Evolutionary conservation across 2,888 invertebrate genomes (phyloP).

Genomic region (Argyresthia goedartella): DNA sequence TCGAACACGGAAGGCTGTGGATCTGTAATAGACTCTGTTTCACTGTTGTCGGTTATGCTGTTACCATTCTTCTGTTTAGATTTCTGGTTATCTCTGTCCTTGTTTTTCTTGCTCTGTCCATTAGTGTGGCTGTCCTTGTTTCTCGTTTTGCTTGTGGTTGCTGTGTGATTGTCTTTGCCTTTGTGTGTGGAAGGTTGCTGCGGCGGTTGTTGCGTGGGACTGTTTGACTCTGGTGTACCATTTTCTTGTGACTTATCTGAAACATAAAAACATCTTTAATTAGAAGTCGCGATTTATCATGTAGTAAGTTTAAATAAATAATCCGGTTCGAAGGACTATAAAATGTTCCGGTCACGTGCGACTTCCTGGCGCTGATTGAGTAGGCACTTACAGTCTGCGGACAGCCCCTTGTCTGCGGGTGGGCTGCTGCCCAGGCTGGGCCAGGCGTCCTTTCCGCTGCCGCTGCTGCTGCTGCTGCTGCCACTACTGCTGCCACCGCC

Average conservation of each 20-base stretch:
- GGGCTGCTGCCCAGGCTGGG: slow-evolving; percentile 76
- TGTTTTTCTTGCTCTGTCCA: slow-evolving; percentile 40
- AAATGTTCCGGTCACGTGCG: no score
- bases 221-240: slow-evolving; percentile 63
- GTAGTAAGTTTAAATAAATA: no score
- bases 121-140: slow-evolving; percentile 36
- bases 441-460: slow-evolving; percentile 79
- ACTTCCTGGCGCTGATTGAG: background rate
- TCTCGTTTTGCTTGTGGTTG: slow-evolving; percentile 30
- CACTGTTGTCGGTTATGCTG: slow-evolving; percentile 40
- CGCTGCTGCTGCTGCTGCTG: slow-evolving; percentile 31
- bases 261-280: no score
- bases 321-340: no score
- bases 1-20: slow-evolving; percentile 37
- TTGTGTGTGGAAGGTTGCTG: slow-evolving; percentile 19
- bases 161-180: slow-evolving; percentile 57
- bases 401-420: slow-evolving; percentile 19
- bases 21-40: slow-evolving; percentile 15
- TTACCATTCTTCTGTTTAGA: slow-evolving; percentile 13
- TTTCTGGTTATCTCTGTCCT: slow-evolving; percentile 62
- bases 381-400: background rate
- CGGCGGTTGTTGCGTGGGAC: slow-evolving; percentile 44
- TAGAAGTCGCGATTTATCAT: no score
- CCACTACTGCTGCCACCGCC: slow-evolving; percentile 18
- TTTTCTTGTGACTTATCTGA: slow-evolving; percentile 66